Conservation (phyloP, 2,113 vertebrate species). For the Todiramphus chloris region DNA sequence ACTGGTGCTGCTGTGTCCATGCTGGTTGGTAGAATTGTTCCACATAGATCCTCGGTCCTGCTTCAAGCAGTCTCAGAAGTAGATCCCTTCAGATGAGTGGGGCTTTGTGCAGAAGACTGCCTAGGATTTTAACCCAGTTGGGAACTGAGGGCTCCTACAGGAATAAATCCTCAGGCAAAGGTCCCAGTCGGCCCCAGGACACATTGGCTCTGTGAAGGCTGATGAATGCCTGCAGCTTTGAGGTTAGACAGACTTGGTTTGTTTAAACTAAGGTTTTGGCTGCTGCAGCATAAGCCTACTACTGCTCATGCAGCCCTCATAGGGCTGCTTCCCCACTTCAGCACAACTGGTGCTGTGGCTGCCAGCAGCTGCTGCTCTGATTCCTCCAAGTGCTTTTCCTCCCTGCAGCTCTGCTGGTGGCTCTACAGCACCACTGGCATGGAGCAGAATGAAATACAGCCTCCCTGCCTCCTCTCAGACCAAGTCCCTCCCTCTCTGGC, state of each 20-base stretch:
- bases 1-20: neutral
- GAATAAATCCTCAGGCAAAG: conserved; percentile 34
- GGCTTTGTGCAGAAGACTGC: conserved; percentile 32
- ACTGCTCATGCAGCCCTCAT: conserved; percentile 6
- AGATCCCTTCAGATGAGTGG: neutral
- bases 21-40: neutral
- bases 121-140: conserved; percentile 19
- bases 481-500: neutral
- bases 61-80: conserved; percentile 2
- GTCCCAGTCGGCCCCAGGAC: conserved; percentile 22
- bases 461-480: neutral
- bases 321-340: neutral
- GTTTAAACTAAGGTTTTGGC: conserved; percentile 59
- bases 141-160: neutral
- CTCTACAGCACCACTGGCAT: neutral
- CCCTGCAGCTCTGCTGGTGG: neutral
- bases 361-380: neutral
- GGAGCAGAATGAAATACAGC: neutral
- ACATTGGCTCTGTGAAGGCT: conserved; percentile 14
- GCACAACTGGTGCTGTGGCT: neutral
- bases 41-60: neutral
- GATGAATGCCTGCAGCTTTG: conserved; percentile 49
- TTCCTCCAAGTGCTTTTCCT: neutral
- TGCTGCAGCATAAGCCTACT: conserved; percentile 57
- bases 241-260: conserved; percentile 51